Evolutionary conservation across 2,888 invertebrate species (phyloP).

Genomic region (Lasioglossum malachurum): DNA sequence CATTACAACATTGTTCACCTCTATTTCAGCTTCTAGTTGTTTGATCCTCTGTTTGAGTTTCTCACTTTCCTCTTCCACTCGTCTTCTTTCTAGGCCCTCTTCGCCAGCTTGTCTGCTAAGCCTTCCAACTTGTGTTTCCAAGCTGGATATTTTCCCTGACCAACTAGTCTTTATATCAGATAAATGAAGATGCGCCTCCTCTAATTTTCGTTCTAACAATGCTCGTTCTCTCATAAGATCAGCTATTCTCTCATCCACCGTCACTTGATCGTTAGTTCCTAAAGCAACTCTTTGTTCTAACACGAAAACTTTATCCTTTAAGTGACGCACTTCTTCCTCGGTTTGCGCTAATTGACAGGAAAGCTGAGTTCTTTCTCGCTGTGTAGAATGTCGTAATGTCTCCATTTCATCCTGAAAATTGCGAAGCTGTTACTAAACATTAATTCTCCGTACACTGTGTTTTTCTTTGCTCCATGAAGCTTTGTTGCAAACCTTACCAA

Average conservation of each 20-base stretch:
- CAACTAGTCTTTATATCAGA: conserved; percentile 96
- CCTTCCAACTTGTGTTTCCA: conserved; percentile 95
- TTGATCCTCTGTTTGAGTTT: conserved; percentile 88
- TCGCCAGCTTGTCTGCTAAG: conserved; percentile 94
- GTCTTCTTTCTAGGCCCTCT: conserved; percentile 92
- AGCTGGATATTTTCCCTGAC: conserved; percentile 95
- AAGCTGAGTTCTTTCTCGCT: conserved; percentile 89
- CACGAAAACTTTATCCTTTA: conserved; percentile 88
- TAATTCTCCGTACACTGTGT: not conserved
- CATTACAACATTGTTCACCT: conserved; percentile 88
- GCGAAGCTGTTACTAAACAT: conserved; percentile 30
- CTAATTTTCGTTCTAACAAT: conserved; percentile 91
- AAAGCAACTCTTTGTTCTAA: conserved; percentile 83
- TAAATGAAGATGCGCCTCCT: conserved; percentile 94
- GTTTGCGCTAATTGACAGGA: conserved; percentile 90
- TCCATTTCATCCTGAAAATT: conserved; percentile 91
- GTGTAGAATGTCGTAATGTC: conserved; percentile 90
- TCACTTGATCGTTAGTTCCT: conserved; percentile 84
- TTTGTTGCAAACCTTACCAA: conserved; percentile 61
- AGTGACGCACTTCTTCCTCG: conserved; percentile 91
- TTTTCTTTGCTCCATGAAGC: conserved; percentile 55
- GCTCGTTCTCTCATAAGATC: conserved; percentile 88
- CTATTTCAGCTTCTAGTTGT: conserved; percentile 88
- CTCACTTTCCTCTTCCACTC: conserved; percentile 90
- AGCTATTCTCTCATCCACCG: conserved; percentile 87